phyloP scores from a whole-genome alignment of 2,113 vertebrate genomes.

The Talpa occidentalis region DNA sequence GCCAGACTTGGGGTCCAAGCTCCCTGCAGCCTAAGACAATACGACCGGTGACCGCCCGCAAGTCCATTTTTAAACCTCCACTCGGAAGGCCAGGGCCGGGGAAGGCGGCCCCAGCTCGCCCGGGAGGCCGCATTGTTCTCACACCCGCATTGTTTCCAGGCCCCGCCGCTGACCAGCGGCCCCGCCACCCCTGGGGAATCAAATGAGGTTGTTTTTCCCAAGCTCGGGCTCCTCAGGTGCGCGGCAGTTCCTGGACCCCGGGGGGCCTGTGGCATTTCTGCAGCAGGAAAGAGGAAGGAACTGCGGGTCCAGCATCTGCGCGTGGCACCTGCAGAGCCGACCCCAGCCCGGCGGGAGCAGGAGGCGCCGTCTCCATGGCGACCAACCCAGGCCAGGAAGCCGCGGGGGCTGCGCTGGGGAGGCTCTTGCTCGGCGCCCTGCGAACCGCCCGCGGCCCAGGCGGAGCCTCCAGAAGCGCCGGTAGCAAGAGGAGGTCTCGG shows the following conservation, averaged over 20 bases:
- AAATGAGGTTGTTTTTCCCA: constrained; percentile 73
- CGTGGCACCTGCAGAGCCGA: constrained; percentile 44
- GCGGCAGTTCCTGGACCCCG: constrained; percentile 12
- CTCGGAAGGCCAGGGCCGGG: constrained; percentile 10
- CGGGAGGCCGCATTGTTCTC: constrained; percentile 51
- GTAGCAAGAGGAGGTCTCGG: constrained; percentile 66
- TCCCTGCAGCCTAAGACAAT: neutral
- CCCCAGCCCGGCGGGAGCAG: constrained; percentile 11
- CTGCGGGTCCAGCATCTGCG: constrained; percentile 57
- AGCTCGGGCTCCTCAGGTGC: constrained; percentile 70
- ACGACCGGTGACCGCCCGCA: neutral
- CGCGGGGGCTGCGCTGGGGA: neutral
- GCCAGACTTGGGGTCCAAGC: neutral
- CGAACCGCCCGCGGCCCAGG: no score
- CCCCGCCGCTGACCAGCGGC: constrained; percentile 49
- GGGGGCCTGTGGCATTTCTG: constrained; percentile 64
- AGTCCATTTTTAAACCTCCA: constrained; percentile 36
- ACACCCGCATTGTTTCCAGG: constrained; percentile 50
- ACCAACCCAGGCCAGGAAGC: constrained; percentile 34
- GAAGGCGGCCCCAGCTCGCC: constrained; percentile 33
- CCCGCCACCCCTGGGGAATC: constrained; percentile 30
- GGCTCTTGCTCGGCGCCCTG: no score
- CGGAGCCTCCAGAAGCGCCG: constrained; percentile 59
- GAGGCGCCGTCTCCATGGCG: constrained; percentile 67
- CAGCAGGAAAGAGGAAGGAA: constrained; percentile 85